Evolutionary conservation across 2,888 invertebrate species (phyloP), one percentile per base, ranked within the genome.

Genomic region (Apotomis capreana): DNA sequence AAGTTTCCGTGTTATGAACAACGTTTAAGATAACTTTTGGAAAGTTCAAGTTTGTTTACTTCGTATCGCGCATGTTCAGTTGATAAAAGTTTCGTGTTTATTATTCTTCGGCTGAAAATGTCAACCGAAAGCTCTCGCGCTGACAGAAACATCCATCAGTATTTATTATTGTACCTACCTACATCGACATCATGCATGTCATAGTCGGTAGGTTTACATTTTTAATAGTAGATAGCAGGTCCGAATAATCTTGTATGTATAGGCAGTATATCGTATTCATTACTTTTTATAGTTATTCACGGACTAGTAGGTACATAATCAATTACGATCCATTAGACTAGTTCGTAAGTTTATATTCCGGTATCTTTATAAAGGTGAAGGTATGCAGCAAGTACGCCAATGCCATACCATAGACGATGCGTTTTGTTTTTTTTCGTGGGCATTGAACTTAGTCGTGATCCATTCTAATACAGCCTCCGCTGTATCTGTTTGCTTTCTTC

Each of bases 41-140:
- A 77, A 85, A 87, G 84, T 87, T 82, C 76, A 78, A 80, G 83
- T 91, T 91, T 92, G 90, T 92, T 91, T 91, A 92, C 91, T 83
- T 87, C 81, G 73, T 81, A 88, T 79, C 83, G 92, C 92, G 92
- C 92, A 92, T 92, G 92, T 85, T 84, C 88, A 78, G 78, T 80
- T 74, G 62, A 76, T 69, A 74, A 76, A 81, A 83, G 77, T 81
- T 82, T 79, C 77, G 55, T 78, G 76, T 76, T 78, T 70, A 69
- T 58, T 74, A 71, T 58, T 63, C 57, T 55, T 62, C 44, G 72
- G 46, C 44, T 57, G 63, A 59, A 37, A 68, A 72, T 72, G 72
- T 72, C 63, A 63, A 52, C 58, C 15, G 54, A 36, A 37, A 52
- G 68, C 40, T 68, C 58, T 52, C 15, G 36, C 51, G 13, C 10